These are phyloP conservation scores for Charanyca ferruginea DNA, from an alignment of 2,888 invertebrate genomes.

Conservation along the genomic window DNA sequence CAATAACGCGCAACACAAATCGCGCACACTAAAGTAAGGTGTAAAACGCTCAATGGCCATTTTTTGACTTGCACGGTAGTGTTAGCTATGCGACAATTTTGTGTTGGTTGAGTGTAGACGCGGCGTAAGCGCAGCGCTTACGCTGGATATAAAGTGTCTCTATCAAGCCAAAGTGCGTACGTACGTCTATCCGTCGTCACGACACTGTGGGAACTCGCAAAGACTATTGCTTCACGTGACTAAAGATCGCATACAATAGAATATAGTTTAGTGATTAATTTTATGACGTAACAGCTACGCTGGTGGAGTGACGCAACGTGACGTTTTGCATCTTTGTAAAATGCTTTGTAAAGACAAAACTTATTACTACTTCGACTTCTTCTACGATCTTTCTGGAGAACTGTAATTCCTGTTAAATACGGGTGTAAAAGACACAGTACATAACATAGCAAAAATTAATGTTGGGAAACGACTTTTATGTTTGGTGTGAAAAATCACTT, in stretches of 20 bases:
- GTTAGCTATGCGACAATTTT: not conserved
- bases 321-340: constrained; percentile 16
- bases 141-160: not conserved
- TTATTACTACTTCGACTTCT: constrained; percentile 1
- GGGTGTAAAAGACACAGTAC: no score
- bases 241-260: constrained; percentile 40
- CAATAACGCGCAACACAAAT: no score
- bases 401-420: not conserved
- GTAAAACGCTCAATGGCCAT: no score
- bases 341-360: not conserved
- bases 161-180: not conserved
- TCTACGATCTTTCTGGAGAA: constrained; percentile 5
- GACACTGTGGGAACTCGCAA: constrained; percentile 23
- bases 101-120: not conserved
- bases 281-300: constrained; percentile 36
- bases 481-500: no score
- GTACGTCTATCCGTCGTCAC: constrained; percentile 4
- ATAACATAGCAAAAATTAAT: no score
- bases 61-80: no score
- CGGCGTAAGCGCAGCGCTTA: not conserved
- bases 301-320: constrained; percentile 13
- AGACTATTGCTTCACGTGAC: constrained; percentile 41
- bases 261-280: constrained; percentile 40
- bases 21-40: no score
- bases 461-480: no score